These are phyloP conservation scores for Orestias chungarensis DNA, from an alignment of 2,797 vertebrate genomes.

Conservation along the genomic window DNA sequence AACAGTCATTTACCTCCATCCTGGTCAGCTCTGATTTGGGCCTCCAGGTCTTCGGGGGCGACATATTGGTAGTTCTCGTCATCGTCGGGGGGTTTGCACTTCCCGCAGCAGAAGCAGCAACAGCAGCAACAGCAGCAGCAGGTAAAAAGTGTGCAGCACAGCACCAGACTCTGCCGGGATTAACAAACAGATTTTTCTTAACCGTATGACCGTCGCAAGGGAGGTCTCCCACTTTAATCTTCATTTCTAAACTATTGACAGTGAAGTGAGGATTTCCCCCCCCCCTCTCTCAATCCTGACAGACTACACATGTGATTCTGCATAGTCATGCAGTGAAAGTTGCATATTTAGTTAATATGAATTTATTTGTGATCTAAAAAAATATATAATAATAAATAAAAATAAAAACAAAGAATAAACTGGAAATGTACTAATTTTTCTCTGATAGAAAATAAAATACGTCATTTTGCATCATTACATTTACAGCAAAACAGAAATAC, in stretches of 20 bases:
- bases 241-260: slow-evolving; percentile 7
- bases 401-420: neutral
- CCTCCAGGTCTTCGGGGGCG: slow-evolving; percentile 88
- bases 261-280: neutral
- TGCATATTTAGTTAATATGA: neutral
- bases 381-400: too few species aligned
- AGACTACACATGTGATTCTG: slow-evolving; percentile 14
- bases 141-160: slow-evolving; percentile 84
- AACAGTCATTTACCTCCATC: slow-evolving; percentile 65
- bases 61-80: slow-evolving; percentile 83
- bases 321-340: neutral
- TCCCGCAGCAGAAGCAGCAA: slow-evolving; percentile 91
- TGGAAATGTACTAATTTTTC: neutral
- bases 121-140: slow-evolving; percentile 93
- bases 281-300: slow-evolving; percentile 10
- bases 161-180: slow-evolving; percentile 76
- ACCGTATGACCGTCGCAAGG: neutral
- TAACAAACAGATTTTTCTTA: slow-evolving; percentile 8
- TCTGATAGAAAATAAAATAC: neutral
- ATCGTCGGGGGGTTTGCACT: slow-evolving; percentile 84
- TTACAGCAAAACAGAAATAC: neutral
- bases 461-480: neutral
- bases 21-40: slow-evolving; percentile 83
- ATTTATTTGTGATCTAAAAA: neutral
- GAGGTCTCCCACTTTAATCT: slow-evolving; percentile 14